Evolutionary conservation across 2,888 invertebrate species (phyloP).

Genomic region (Andrena minutula): DNA sequence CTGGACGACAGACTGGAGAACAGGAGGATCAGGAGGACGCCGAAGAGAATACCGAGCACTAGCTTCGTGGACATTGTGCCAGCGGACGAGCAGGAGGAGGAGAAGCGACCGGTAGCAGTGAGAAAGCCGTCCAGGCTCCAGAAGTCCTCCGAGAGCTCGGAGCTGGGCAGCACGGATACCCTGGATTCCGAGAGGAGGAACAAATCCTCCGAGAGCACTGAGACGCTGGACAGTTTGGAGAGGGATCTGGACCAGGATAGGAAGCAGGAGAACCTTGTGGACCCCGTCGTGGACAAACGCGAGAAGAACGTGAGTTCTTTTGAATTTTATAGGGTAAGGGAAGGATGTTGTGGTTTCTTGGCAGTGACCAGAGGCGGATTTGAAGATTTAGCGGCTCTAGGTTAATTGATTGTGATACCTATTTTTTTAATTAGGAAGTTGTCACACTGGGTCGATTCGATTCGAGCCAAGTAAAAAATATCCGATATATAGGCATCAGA

Average conservation of each 20-base stretch:
- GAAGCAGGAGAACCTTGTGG: constrained; percentile 77
- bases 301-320: constrained; percentile 77
- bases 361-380: too few relatives aligned
- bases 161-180: constrained; percentile 83
- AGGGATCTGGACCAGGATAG: constrained; percentile 79
- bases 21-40: constrained; percentile 73
- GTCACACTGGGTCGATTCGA: too few relatives aligned
- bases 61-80: constrained; percentile 74
- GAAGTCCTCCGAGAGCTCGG: constrained; percentile 83
- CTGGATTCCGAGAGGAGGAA: constrained; percentile 81
- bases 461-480: too few relatives aligned
- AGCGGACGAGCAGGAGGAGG: constrained; percentile 69
- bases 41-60: constrained; percentile 79
- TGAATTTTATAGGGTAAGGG: background rate
- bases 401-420: too few relatives aligned
- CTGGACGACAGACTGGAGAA: constrained; percentile 79
- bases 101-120: constrained; percentile 66
- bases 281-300: constrained; percentile 74
- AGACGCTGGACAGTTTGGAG: constrained; percentile 83
- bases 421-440: too few relatives aligned
- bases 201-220: constrained; percentile 82
- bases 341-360: too few relatives aligned
- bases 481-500: too few relatives aligned
- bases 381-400: too few relatives aligned
- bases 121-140: constrained; percentile 78